phyloP scores from a whole-genome alignment of 2,113 vertebrate genomes.

The Bubo blakistoni region DNA sequence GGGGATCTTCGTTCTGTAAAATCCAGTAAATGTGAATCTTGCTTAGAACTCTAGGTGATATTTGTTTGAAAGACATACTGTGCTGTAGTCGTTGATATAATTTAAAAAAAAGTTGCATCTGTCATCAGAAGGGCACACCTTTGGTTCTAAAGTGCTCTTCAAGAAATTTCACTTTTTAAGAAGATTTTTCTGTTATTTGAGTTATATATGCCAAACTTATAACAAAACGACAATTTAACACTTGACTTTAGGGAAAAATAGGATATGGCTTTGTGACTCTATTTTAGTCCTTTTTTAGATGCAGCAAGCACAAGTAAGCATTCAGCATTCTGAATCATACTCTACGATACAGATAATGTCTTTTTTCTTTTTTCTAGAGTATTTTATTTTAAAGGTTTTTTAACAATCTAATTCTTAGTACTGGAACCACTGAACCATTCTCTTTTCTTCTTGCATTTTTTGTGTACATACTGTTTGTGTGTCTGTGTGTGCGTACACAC shows the following conservation, averaged over 20 bases:
- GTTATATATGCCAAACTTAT: not conserved
- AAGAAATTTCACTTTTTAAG: not conserved
- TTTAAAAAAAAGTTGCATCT: not conserved
- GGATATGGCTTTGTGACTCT: not conserved
- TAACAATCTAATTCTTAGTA: not conserved
- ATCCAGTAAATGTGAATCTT: not conserved
- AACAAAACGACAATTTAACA: not conserved
- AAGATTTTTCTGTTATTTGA: not conserved
- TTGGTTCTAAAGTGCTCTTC: not conserved
- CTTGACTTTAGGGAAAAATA: not conserved
- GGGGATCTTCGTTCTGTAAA: not conserved
- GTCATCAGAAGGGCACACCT: not conserved
- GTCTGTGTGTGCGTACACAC: not conserved
- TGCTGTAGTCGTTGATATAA: not conserved
- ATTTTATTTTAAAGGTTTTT: not conserved
- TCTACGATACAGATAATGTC: not conserved
- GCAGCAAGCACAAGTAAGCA: not conserved
- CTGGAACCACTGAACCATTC: not conserved
- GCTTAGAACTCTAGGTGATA: not conserved
- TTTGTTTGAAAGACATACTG: not conserved
- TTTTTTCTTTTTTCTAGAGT: not conserved
- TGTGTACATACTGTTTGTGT: not conserved
- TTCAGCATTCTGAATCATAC: not conserved
- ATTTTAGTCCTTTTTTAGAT: not conserved
- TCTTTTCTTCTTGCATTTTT: not conserved